These are phyloP conservation scores for Pangasius sanitwongsei DNA, from an alignment of 2,797 vertebrate genomes.

Conservation along the genomic window DNA sequence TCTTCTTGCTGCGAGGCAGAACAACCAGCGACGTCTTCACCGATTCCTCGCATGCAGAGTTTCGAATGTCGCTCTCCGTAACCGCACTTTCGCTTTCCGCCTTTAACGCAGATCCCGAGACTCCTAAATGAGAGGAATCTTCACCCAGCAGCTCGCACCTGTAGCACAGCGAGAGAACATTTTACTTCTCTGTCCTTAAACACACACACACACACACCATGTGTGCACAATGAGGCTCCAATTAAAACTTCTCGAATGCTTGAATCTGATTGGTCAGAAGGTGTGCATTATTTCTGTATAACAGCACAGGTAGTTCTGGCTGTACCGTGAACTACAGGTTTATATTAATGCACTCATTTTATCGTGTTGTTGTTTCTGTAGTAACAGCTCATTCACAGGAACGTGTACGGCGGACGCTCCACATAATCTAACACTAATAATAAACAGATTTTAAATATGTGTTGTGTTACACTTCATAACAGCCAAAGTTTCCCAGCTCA, in stretches of 20 bases:
- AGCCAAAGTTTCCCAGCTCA: not conserved
- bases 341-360: not conserved
- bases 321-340: not conserved
- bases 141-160: not conserved
- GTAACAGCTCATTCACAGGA: not conserved
- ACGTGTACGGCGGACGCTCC: not conserved
- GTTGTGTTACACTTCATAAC: too few relatives aligned
- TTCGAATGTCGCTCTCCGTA: not conserved
- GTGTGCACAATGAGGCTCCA: not conserved
- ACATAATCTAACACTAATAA: too few relatives aligned
- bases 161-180: not conserved
- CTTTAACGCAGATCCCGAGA: not conserved
- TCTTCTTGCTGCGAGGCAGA: slow-evolving; percentile 57
- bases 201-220: not conserved
- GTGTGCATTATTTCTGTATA: not conserved
- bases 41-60: not conserved
- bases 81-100: not conserved
- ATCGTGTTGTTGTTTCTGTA: not conserved
- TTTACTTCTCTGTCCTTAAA: not conserved
- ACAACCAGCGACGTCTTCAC: not conserved
- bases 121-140: not conserved
- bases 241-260: not conserved
- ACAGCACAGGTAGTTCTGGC: not conserved
- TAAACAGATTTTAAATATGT: too few relatives aligned
- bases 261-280: not conserved